phyloP scores from a whole-genome alignment of 1,140 invertebrate species.

The Drosophila mojavensis region DNA sequence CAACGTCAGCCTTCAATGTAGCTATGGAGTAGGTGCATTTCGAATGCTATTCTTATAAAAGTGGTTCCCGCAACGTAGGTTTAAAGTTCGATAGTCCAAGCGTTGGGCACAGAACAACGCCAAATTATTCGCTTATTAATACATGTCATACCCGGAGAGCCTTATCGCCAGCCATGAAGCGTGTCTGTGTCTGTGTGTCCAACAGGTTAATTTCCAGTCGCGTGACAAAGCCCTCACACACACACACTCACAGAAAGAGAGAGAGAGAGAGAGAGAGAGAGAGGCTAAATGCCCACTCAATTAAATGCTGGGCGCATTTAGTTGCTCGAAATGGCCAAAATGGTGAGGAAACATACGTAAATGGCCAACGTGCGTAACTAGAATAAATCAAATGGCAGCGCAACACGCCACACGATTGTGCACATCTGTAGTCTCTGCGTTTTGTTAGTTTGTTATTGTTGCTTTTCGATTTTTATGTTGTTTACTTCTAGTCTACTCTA shows the following conservation, averaged over 20 bases:
- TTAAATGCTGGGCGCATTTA: background rate
- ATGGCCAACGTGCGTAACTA: background rate
- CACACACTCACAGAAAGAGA: too few relatives aligned
- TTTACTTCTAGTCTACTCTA: constrained; percentile 15
- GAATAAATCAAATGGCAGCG: constrained; percentile 19
- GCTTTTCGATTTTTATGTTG: constrained; percentile 18
- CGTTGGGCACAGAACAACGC: background rate
- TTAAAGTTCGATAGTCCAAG: constrained; percentile 37
- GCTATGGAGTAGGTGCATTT: too few relatives aligned
- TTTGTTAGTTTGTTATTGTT: constrained; percentile 5
- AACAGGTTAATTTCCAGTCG: constrained; percentile 37
- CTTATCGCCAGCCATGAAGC: constrained; percentile 28
- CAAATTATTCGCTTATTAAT: constrained; percentile 16
- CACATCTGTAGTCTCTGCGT: constrained; percentile 11
- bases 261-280: background rate
- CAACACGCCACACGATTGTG: constrained; percentile 22
- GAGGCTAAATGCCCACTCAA: background rate
- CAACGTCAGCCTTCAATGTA: background rate
- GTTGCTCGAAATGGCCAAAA: constrained; percentile 1
- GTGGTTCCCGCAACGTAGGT: constrained; percentile 7
- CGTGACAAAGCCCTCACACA: constrained; percentile 25
- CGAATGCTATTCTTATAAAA: background rate
- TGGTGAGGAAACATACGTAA: constrained; percentile 5
- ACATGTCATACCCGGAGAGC: background rate
- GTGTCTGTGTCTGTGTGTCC: constrained; percentile 30